phyloP scores from a whole-genome alignment of 1,140 invertebrate genomes.

The Diorhabda elongata region DNA sequence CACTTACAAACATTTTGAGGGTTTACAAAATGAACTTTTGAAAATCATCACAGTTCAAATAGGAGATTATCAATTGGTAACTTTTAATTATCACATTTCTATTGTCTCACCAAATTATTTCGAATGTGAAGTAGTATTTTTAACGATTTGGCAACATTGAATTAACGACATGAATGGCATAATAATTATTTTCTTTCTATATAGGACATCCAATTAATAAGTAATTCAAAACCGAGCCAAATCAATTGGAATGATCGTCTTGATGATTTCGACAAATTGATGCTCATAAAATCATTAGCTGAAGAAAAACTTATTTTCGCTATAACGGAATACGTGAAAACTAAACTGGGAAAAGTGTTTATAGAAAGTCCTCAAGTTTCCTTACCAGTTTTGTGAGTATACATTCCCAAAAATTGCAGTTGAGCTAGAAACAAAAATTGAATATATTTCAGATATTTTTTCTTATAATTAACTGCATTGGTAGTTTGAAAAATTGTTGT shows the following conservation, averaged over 20 bases:
- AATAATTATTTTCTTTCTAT: slow-evolving; percentile 26
- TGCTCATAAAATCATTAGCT: slow-evolving; percentile 72
- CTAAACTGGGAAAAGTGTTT: slow-evolving; percentile 71
- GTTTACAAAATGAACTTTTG: slow-evolving; percentile 52
- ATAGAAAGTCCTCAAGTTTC: slow-evolving; percentile 71
- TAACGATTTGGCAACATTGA: too few species aligned
- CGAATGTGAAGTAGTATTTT: neutral
- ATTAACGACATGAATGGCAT: too few species aligned
- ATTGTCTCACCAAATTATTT: too few species aligned
- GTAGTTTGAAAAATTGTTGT: too few species aligned
- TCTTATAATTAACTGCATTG: too few species aligned
- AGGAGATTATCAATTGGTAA: slow-evolving; percentile 57
- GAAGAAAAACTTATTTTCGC: slow-evolving; percentile 80
- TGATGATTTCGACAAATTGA: slow-evolving; percentile 72
- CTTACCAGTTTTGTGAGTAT: slow-evolving; percentile 62
- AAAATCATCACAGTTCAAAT: slow-evolving; percentile 56
- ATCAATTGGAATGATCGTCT: slow-evolving; percentile 60
- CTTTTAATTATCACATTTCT: neutral
- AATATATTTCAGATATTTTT: too few species aligned
- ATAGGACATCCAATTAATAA: slow-evolving; percentile 54
- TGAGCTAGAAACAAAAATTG: neutral
- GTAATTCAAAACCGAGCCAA: slow-evolving; percentile 45
- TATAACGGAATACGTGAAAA: slow-evolving; percentile 72
- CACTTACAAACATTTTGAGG: slow-evolving; percentile 53
- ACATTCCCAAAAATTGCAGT: neutral